These are phyloP conservation scores for Campoplex nolae DNA, from an alignment of 2,888 invertebrate genomes.

Conservation along the genomic window DNA sequence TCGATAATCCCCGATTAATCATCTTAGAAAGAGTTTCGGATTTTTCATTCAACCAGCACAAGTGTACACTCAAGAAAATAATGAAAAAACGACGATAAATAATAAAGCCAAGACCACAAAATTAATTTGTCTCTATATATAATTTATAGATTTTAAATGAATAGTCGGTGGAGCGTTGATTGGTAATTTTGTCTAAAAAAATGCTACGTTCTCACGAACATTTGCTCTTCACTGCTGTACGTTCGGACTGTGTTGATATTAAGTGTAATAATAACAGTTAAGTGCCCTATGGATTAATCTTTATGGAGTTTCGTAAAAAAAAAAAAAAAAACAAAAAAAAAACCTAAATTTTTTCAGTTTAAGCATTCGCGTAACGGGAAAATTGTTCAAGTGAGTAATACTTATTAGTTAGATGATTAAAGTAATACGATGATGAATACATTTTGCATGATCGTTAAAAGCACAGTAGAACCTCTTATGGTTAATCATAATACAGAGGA, in stretches of 20 bases:
- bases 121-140: not conserved
- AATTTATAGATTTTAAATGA: not conserved
- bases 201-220: not conserved
- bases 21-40: not conserved
- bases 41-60: not conserved
- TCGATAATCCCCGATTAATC: not conserved
- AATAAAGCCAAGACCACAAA: not conserved
- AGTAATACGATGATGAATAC: conserved; percentile 33
- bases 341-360: not conserved
- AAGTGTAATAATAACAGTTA: conserved; percentile 6
- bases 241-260: not conserved
- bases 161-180: not conserved
- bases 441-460: conserved; percentile 28
- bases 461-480: conserved; percentile 18
- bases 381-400: conserved; percentile 44
- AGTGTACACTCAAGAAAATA: not conserved
- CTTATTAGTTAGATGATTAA: conserved; percentile 31
- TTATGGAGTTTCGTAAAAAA: not conserved
- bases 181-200: not conserved
- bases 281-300: not conserved
- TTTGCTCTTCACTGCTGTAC: not conserved
- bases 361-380: conserved; percentile 12
- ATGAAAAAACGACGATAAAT: not conserved
- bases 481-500: conserved; percentile 25
- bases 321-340: not conserved